Conservation (phyloP, 2,888 invertebrate species). For the Ormia ochracea region DNA sequence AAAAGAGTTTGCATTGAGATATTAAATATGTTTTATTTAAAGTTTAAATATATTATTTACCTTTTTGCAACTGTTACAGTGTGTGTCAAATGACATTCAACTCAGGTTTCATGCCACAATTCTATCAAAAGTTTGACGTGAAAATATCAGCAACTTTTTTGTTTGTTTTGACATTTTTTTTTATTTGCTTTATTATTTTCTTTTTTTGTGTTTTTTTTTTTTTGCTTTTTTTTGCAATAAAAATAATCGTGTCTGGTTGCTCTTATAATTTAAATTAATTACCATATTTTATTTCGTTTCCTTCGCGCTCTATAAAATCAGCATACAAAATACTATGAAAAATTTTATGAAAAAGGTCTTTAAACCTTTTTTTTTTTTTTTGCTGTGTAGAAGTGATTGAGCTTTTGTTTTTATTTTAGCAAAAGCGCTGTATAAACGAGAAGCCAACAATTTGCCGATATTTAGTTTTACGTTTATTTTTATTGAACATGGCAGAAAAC, state of each 20-base stretch:
- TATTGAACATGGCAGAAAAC: slow-evolving; percentile 36
- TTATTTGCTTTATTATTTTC: too few species aligned
- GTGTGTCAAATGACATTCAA: slow-evolving; percentile 21
- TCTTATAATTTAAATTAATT: slow-evolving; percentile 39
- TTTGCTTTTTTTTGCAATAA: too few species aligned
- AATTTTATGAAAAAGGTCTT: slow-evolving; percentile 25
- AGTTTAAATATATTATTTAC: slow-evolving; percentile 1
- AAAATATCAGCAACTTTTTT: slow-evolving; percentile 27
- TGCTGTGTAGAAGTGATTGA: too few species aligned
- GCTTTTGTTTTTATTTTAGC: not conserved
- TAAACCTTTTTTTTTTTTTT: slow-evolving; percentile 4
- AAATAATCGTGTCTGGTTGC: not conserved
- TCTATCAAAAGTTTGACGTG: slow-evolving; percentile 20
- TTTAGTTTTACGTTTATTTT: slow-evolving; percentile 52
- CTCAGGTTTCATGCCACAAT: slow-evolving; percentile 27
- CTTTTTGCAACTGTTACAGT: not conserved
- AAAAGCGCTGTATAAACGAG: slow-evolving; percentile 1
- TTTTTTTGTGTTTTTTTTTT: not conserved
- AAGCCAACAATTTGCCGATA: slow-evolving; percentile 41
- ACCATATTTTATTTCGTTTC: slow-evolving; percentile 17
- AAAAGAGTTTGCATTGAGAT: not conserved
- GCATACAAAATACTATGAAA: slow-evolving; percentile 9
- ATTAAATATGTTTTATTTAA: slow-evolving; percentile 1
- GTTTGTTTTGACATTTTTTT: too few species aligned
- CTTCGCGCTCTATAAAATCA: not conserved